These are phyloP conservation scores for Oreohelix idahoensis DNA, from an alignment of 1,140 invertebrate genomes.

Conservation along the genomic window DNA sequence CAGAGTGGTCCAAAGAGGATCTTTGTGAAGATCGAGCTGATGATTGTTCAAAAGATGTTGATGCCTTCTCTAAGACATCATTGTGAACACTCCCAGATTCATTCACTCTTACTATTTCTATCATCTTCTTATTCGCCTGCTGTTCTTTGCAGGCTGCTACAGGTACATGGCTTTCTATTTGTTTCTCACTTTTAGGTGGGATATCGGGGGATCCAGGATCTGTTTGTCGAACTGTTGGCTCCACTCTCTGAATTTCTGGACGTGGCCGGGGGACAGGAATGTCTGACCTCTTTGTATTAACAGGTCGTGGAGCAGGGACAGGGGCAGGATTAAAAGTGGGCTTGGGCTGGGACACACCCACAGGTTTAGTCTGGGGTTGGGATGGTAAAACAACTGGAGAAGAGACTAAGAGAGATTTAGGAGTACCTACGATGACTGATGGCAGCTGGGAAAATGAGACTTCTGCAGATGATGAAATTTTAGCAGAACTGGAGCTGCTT, in stretches of 20 bases:
- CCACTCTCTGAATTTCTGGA: slow-evolving; percentile 62
- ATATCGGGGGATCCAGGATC: slow-evolving; percentile 27
- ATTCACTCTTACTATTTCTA: slow-evolving; percentile 46
- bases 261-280: slow-evolving; percentile 63
- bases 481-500: neutral
- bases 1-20: slow-evolving; percentile 15
- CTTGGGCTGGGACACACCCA: neutral
- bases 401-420: slow-evolving; percentile 10
- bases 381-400: slow-evolving; percentile 35
- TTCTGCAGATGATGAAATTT: neutral
- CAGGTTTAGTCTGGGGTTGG: slow-evolving; percentile 35
- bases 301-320: slow-evolving; percentile 46
- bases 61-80: slow-evolving; percentile 13
- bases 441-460: neutral
- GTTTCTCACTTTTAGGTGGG: slow-evolving; percentile 33
- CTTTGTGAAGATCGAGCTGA: slow-evolving; percentile 31
- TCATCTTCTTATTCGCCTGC: slow-evolving; percentile 45
- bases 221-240: slow-evolving; percentile 51
- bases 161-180: slow-evolving; percentile 40
- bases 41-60: slow-evolving; percentile 32
- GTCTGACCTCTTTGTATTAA: slow-evolving; percentile 48
- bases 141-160: slow-evolving; percentile 26
- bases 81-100: slow-evolving; percentile 11
- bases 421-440: slow-evolving; percentile 11
- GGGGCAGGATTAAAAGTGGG: slow-evolving; percentile 31